Evolutionary conservation across 1,140 invertebrate genomes (phyloP).

Genomic region (Zeugodacus cucurbitae): DNA sequence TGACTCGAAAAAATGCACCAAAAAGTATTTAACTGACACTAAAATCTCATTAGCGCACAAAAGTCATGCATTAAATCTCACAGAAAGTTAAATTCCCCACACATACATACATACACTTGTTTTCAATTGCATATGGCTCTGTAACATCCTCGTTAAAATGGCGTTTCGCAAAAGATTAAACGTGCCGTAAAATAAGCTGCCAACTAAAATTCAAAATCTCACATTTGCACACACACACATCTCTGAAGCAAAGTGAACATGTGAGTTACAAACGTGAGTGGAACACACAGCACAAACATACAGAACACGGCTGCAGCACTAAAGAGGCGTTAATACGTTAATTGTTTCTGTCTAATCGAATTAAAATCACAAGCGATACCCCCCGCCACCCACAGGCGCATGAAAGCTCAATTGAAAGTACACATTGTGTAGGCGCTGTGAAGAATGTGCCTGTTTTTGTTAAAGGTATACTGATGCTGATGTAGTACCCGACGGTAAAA

Average conservation of each 20-base stretch:
- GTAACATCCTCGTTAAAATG: not conserved
- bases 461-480: not conserved
- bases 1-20: not conserved
- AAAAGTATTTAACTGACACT: not conserved
- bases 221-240: not conserved
- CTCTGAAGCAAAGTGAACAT: not conserved
- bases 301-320: conserved; percentile 37
- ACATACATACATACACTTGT: not conserved
- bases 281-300: not conserved
- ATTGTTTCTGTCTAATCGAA: conserved; percentile 66
- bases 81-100: not conserved
- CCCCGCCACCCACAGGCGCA: not conserved
- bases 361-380: conserved; percentile 59
- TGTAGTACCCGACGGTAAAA: not conserved
- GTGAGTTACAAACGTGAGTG: too few relatives aligned
- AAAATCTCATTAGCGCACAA: conserved; percentile 6
- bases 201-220: conserved; percentile 10
- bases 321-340: conserved; percentile 66
- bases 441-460: too few relatives aligned
- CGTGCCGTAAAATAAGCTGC: conserved; percentile 51
- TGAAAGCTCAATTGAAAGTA: not conserved
- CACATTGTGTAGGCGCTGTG: too few relatives aligned
- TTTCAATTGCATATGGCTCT: too few relatives aligned
- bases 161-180: conserved; percentile 50
- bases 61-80: not conserved